A percentile compares a stretch with the other conserved stretches of the same genome.
Conservation (phyloP, 1,140 invertebrate genomes). For the Eurosta solidaginis region DNA sequence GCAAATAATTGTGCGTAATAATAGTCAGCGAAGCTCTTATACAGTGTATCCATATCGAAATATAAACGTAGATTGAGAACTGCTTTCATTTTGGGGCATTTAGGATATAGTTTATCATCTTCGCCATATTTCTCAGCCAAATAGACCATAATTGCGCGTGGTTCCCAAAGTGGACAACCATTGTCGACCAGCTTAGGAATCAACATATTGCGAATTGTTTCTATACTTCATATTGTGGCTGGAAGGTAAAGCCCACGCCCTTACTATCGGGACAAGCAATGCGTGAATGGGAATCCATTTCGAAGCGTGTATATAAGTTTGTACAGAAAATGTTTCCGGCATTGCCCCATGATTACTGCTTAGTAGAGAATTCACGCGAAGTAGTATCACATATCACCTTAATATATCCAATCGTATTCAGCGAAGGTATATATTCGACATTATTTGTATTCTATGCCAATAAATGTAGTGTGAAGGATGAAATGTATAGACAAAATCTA, state of each 20-base stretch:
- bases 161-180: no score
- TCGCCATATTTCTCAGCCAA: no score
- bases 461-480: constrained; percentile 56
- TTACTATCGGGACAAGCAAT: constrained; percentile 74
- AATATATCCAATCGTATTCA: constrained; percentile 53
- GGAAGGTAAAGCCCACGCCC: constrained; percentile 69
- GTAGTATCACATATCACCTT: constrained; percentile 55
- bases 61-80: no score
- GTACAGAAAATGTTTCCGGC: constrained; percentile 72
- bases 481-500: constrained; percentile 55
- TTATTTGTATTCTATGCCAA: constrained; percentile 58
- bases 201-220: constrained; percentile 72
- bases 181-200: no score
- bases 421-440: constrained; percentile 57
- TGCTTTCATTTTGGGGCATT: no score
- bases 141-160: no score
- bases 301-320: constrained; percentile 67
- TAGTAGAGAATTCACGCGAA: constrained; percentile 47
- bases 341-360: constrained; percentile 61
- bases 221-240: constrained; percentile 75
- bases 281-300: constrained; percentile 68
- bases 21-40: no score
- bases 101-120: no score
- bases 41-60: no score
- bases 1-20: no score